Percentiles rank a stretch among this genome's conserved stretches.
Evolutionary conservation across 2,888 invertebrate species (phyloP).

Genomic region (Brachylomia viminalis): DNA sequence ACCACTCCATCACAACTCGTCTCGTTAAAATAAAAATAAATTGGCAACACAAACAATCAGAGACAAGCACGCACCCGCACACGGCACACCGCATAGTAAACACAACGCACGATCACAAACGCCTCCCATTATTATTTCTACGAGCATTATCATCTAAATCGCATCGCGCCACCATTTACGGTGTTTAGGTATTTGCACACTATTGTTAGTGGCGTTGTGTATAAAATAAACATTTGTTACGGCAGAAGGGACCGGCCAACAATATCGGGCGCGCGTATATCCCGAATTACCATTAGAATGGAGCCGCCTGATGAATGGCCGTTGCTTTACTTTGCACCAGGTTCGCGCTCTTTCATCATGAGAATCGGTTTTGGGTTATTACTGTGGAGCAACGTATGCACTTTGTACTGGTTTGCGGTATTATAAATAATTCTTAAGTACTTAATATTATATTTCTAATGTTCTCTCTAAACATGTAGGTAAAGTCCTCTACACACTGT

Average conservation of each 20-base stretch:
- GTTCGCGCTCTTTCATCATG: slow-evolving; percentile 66
- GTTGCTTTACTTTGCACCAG: slow-evolving; percentile 69
- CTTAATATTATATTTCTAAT: neutral
- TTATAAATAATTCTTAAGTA: slow-evolving; percentile 19
- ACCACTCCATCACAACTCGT: slow-evolving; percentile 21
- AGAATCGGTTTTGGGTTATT: slow-evolving; percentile 61
- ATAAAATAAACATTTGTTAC: slow-evolving; percentile 91
- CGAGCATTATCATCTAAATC: slow-evolving; percentile 90
- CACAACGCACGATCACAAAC: slow-evolving; percentile 80
- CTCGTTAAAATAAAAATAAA: slow-evolving; percentile 57
- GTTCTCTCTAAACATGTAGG: neutral
- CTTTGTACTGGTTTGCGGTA: slow-evolving; percentile 32
- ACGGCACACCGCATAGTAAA: slow-evolving; percentile 74
- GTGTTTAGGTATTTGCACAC: slow-evolving; percentile 90
- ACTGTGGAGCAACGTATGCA: slow-evolving; percentile 55
- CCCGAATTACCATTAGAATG: slow-evolving; percentile 90
- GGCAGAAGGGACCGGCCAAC: slow-evolving; percentile 84
- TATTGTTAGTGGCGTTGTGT: slow-evolving; percentile 91
- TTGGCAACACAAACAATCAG: slow-evolving; percentile 50
- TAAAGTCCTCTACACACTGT: neutral
- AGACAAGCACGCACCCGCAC: slow-evolving; percentile 62
- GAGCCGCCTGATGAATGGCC: slow-evolving; percentile 87
- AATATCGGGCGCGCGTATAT: slow-evolving; percentile 85
- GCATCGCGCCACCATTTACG: slow-evolving; percentile 88
- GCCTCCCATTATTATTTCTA: slow-evolving; percentile 87